Evolutionary conservation across 2,888 invertebrate species (phyloP), one percentile per base, ranked within the genome.

Genomic region (Brenthis hecate): DNA sequence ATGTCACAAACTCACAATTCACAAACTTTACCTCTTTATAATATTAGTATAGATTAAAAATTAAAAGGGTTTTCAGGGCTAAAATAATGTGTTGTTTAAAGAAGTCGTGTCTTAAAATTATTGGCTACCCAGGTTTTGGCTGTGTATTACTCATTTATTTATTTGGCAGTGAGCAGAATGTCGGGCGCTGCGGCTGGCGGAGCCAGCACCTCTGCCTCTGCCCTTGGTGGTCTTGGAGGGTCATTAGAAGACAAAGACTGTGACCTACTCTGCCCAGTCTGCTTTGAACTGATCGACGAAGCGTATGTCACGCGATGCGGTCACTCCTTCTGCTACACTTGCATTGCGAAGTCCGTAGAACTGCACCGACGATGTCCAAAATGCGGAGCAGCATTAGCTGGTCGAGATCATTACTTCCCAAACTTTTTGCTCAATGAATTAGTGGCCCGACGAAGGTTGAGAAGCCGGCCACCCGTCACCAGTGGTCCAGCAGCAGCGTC

Each of bases 261-360:
- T 73, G 94, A 77, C 69, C 74, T 79, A 36, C 75, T 94, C 64
- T 97, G 98, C 83, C 97, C 98, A 0, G 96, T 98, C 65, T 98
- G 98, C 89, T 97, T 98, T 87, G 97, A 97, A 85, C 90, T 97
- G 60, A 97, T 98, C 71, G 96, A 96, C 76, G 98, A 98, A 85
- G 98, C 98, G 0, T 96, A 97, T 86, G 97, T 98, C 80, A 98
- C 98, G 0, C 95, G 96, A 75, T 98, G 98, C 88, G 98, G 98
- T 0, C 98, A 98, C 85, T 98, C 98, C 1, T 98, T 97, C 90
- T 98, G 98, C 87, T 95, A 95, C 81, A 94, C 94, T 19, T 98
- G 98, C 86, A 96, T 98, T 78, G 96, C 95, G 54, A 98, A 98
- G 92, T 95, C 97, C 16, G 98, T 99, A 86, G 97, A 98, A 94